Percentiles rank a stretch among this genome's conserved stretches.
Evolutionary conservation across 2,797 vertebrate species (phyloP).

Genomic region (Syndactyla subalaris): DNA sequence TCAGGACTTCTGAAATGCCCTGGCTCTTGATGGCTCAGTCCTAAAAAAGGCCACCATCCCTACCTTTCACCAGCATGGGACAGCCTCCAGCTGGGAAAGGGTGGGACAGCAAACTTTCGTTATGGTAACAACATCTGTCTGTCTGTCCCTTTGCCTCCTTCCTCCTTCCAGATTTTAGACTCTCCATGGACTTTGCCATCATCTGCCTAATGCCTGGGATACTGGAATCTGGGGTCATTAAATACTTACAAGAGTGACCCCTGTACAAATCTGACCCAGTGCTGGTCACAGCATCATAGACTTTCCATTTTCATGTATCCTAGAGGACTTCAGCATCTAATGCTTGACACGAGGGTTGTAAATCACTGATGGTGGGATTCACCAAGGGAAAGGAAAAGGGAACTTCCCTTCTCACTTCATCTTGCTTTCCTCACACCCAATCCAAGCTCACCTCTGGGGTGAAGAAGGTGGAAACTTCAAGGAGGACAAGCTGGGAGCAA

Average conservation of each 20-base stretch:
- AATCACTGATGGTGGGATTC: neutral
- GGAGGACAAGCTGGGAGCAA: neutral
- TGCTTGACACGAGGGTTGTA: neutral
- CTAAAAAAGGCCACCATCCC: neutral
- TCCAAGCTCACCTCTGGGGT: neutral
- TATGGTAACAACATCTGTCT: neutral
- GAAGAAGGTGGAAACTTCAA: neutral
- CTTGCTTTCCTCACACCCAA: neutral
- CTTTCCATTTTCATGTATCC: neutral
- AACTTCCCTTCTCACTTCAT: neutral
- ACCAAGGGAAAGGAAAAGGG: rapidly evolving
- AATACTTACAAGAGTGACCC: neutral
- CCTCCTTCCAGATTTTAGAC: neutral
- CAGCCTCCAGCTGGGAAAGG: neutral
- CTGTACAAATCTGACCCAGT: neutral
- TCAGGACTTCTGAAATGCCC: neutral
- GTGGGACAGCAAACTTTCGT: neutral
- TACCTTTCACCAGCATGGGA: neutral
- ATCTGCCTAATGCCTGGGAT: neutral
- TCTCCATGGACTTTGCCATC: neutral
- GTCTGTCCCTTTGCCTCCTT: neutral
- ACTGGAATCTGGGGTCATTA: no score
- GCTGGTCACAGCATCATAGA: neutral
- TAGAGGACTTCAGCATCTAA: neutral
- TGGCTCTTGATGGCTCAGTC: neutral